phyloP scores from a whole-genome alignment of 2,113 vertebrate genomes.

The Charadrius vociferus region DNA sequence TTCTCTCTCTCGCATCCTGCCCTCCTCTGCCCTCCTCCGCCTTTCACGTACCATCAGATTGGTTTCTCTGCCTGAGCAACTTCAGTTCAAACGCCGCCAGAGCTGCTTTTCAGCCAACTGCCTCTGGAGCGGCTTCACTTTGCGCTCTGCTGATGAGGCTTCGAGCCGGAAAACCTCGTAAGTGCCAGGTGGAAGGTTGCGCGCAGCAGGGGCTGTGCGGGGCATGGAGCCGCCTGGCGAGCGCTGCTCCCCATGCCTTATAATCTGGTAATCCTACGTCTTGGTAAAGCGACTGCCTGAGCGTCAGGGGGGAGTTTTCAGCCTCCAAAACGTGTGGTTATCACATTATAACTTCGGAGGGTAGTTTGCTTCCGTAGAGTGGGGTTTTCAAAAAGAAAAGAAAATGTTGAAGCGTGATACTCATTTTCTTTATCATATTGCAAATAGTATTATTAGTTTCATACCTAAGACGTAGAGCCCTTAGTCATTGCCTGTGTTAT shows the following conservation, averaged over 20 bases:
- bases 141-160: conserved; percentile 41
- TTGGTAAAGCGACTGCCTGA: neutral
- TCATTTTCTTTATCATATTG: accelerated
- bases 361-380: neutral
- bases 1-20: neutral
- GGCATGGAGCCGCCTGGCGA: neutral
- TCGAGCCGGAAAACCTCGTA: conserved; percentile 35
- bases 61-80: conserved; percentile 51
- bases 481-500: accelerated
- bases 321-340: neutral
- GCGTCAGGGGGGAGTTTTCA: accelerated
- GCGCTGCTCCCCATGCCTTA: neutral
- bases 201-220: neutral
- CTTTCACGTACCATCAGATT: neutral
- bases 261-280: neutral
- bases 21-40: neutral
- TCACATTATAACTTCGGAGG: neutral
- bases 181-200: neutral
- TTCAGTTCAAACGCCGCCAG: conserved; percentile 47
- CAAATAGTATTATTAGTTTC: neutral
- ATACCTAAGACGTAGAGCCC: accelerated
- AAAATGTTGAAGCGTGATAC: neutral
- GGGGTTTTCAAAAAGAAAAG: accelerated
- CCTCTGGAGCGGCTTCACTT: conserved; percentile 65
- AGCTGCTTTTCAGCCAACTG: conserved; percentile 50